Conservation (phyloP, 2,113 vertebrate genomes). For the Lipotes vexillifer region DNA sequence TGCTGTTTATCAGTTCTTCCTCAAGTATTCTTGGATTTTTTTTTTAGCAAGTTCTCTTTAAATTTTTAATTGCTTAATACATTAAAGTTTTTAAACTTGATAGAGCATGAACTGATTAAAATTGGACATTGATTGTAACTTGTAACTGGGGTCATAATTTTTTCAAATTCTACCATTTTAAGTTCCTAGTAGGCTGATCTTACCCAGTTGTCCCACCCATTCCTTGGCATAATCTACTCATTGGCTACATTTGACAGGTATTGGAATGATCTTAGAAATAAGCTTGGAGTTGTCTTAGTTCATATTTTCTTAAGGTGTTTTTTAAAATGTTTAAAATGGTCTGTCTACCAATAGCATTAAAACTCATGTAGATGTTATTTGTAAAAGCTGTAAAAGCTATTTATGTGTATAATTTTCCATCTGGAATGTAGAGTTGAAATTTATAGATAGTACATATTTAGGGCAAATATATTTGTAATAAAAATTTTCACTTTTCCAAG, state of each 20-base stretch:
- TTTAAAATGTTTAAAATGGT: not conserved
- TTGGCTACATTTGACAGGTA: not conserved
- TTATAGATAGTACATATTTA: not conserved
- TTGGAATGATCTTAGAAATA: constrained; percentile 6
- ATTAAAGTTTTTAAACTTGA: not conserved
- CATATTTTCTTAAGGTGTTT: not conserved
- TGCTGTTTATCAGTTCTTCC: not conserved
- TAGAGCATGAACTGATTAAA: not conserved
- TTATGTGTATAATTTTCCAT: not conserved
- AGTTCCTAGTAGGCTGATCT: not conserved
- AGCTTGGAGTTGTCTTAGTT: not conserved
- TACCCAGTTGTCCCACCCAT: not conserved
- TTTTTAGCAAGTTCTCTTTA: not conserved
- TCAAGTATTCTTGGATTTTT: not conserved
- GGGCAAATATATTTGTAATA: not conserved
- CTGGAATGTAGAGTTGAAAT: not conserved
- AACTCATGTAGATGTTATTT: not conserved
- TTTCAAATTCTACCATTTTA: not conserved
- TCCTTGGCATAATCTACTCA: not conserved
- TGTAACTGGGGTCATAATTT: not conserved
- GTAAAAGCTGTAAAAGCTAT: not conserved
- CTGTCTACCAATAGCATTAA: not conserved
- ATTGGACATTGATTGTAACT: not conserved
- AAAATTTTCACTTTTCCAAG: not conserved
- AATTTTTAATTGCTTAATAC: not conserved